phyloP scores from a whole-genome alignment of 37 sponge, comb jelly and placozoan genomes.

The Crambe crambe region DNA sequence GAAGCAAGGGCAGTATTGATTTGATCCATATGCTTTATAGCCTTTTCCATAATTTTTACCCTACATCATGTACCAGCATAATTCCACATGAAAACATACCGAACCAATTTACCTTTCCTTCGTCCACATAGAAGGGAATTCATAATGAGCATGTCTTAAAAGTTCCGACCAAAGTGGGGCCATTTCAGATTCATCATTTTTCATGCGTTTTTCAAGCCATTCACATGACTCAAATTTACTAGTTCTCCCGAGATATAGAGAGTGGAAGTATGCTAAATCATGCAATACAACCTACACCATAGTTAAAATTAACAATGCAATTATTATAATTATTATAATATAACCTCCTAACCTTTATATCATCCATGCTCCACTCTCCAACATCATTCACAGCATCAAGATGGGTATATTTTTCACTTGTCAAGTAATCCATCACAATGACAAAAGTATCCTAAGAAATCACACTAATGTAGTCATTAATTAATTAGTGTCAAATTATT shows the following conservation, averaged over 20 bases:
- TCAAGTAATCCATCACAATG: constrained; percentile 70
- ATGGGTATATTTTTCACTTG: constrained; percentile 24
- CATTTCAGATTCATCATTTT: constrained; percentile 14
- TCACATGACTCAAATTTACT: constrained; percentile 17
- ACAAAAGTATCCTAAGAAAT: constrained; percentile 58
- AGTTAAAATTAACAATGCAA: background rate
- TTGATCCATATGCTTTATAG: constrained; percentile 36
- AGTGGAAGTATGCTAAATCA: constrained; percentile 70
- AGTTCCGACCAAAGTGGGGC: constrained; percentile 67
- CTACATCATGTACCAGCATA: constrained; percentile 8
- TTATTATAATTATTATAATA: background rate
- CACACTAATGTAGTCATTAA: background rate
- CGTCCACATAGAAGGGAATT: constrained; percentile 75
- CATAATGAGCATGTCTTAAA: constrained; percentile 44
- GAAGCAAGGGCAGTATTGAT: constrained; percentile 27
- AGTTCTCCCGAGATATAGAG: constrained; percentile 33
- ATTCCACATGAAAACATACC: background rate
- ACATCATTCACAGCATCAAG: constrained; percentile 65
- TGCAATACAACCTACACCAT: constrained; percentile 47
- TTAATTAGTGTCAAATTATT: background rate
- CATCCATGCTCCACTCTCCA: constrained; percentile 46
- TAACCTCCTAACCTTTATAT: constrained; percentile 54
- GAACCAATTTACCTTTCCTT: background rate
- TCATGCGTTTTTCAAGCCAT: constrained; percentile 50
- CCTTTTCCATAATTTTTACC: constrained; percentile 4